Evolutionary conservation across 2,113 vertebrate species (phyloP).

Genomic region (Rousettus leschenaultii): DNA sequence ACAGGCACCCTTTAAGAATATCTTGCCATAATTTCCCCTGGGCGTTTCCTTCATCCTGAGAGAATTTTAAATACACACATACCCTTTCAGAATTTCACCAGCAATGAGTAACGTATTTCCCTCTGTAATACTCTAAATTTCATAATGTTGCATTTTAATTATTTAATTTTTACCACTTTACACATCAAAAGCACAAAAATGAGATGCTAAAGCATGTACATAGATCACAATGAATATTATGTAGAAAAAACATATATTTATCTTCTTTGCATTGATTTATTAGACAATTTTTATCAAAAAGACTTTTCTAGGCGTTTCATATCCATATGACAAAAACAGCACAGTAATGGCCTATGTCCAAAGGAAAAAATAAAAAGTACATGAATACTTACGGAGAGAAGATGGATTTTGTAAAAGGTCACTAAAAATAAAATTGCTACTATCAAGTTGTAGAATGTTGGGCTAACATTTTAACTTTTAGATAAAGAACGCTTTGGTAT

Average conservation of each 20-base stretch:
- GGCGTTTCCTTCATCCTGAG: conserved; percentile 42
- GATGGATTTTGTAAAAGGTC: background rate
- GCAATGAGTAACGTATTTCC: conserved; percentile 41
- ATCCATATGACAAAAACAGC: background rate
- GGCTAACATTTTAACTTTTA: background rate
- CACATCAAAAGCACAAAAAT: conserved; percentile 36
- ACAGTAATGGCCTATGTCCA: background rate
- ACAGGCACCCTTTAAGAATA: conserved; percentile 60
- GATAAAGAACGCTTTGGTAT: background rate
- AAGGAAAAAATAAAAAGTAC: background rate
- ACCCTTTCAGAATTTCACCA: conserved; percentile 16
- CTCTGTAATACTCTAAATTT: conserved; percentile 24
- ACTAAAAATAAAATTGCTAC: conserved; percentile 15
- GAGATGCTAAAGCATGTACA: background rate
- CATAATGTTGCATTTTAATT: conserved; percentile 31
- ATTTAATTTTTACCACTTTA: conserved; percentile 10
- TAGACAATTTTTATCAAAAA: background rate
- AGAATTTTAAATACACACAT: conserved; percentile 49
- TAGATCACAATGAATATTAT: background rate
- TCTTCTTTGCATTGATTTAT: background rate
- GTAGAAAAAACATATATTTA: background rate
- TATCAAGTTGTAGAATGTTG: background rate
- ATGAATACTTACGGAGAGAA: background rate
- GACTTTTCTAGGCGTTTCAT: background rate
- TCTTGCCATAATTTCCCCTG: conserved; percentile 21